Percentiles rank a stretch among this genome's conserved stretches.
These are phyloP conservation scores for Loris lydekkerianus DNA, from an alignment of 2,797 vertebrate genomes.

Conservation along the genomic window DNA sequence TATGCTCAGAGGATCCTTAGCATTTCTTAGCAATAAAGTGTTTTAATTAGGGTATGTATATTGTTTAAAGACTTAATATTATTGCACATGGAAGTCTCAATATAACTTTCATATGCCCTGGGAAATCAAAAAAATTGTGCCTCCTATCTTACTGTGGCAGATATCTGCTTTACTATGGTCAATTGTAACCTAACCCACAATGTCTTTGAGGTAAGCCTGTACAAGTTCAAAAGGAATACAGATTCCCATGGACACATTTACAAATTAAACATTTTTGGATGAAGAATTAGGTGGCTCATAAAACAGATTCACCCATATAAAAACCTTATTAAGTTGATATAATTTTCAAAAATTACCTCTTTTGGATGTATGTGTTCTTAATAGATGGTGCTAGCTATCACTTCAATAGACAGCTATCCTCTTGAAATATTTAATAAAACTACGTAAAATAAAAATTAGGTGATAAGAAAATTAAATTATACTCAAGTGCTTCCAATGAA, in stretches of 20 bases:
- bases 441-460: background rate
- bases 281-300: background rate
- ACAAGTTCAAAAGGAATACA: background rate
- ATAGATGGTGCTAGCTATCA: background rate
- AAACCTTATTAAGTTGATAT: background rate
- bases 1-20: background rate
- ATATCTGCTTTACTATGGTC: background rate
- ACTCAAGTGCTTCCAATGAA: background rate
- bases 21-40: background rate
- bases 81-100: background rate
- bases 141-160: background rate
- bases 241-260: background rate
- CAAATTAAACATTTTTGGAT: background rate
- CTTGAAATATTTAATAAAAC: background rate
- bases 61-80: background rate
- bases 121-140: background rate
- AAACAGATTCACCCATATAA: background rate
- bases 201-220: background rate
- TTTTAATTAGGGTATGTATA: background rate
- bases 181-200: background rate
- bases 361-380: background rate
- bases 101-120: background rate
- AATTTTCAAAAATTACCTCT: background rate
- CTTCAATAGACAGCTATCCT: background rate
- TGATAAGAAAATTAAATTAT: background rate